A percentile compares a stretch with the other conserved stretches of the same genome.
phyloP scores from a whole-genome alignment of 1,140 invertebrate genomes.

The Pseudoatta argentina region DNA sequence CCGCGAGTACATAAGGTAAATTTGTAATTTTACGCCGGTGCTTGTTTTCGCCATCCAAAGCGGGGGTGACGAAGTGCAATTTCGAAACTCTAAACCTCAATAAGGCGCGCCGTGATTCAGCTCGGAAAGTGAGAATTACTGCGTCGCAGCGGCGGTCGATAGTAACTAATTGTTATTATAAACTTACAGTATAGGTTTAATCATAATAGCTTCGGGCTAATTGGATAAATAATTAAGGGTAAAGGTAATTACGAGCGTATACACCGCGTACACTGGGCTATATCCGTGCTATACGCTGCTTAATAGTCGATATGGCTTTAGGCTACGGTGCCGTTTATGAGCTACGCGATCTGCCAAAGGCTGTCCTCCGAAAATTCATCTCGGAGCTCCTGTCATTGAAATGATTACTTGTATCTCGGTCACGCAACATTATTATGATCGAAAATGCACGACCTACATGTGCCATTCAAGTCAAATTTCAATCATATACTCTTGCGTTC shows the following conservation, averaged over 20 bases:
- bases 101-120: constrained; percentile 70
- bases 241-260: constrained; percentile 85
- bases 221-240: constrained; percentile 87
- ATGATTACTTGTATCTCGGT: constrained; percentile 28
- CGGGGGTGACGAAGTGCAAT: constrained; percentile 37
- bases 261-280: constrained; percentile 80
- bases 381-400: background rate
- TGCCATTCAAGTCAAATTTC: background rate
- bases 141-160: constrained; percentile 82
- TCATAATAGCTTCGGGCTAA: constrained; percentile 86
- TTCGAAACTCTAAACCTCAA: constrained; percentile 48
- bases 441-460: background rate
- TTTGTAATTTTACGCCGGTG: constrained; percentile 60
- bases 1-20: constrained; percentile 48
- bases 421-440: background rate
- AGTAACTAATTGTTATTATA: constrained; percentile 87
- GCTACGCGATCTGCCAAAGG: constrained; percentile 79
- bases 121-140: constrained; percentile 83
- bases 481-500: background rate
- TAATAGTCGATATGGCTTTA: constrained; percentile 85
- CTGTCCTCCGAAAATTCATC: constrained; percentile 79
- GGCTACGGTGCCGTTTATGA: constrained; percentile 83
- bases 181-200: constrained; percentile 87
- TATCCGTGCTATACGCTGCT: constrained; percentile 80
- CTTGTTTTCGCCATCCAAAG: constrained; percentile 50